Percentiles rank a stretch among this genome's conserved stretches.
Conservation (phyloP, 2,888 invertebrate genomes). For the Plebejus anna region DNA sequence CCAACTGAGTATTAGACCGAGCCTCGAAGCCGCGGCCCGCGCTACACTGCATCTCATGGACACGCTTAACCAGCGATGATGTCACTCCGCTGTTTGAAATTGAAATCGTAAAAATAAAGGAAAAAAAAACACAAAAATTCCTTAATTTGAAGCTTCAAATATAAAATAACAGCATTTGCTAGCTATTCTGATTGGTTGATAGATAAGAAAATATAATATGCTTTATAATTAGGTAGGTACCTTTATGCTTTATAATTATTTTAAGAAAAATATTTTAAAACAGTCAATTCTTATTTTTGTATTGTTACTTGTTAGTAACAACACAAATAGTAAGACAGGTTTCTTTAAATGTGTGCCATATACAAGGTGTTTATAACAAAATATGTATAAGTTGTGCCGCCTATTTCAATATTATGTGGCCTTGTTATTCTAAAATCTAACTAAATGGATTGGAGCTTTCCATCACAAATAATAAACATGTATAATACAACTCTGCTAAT, state of each 20-base stretch:
- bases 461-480: background rate
- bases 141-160: background rate
- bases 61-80: conserved; percentile 43
- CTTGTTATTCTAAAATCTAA: background rate
- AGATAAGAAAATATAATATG: too few relatives aligned
- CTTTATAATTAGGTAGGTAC: too few relatives aligned
- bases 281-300: background rate
- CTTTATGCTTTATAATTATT: too few relatives aligned
- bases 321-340: background rate
- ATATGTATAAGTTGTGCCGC: background rate
- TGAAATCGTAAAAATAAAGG: conserved; percentile 15
- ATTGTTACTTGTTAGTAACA: too few relatives aligned
- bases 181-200: background rate
- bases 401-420: too few relatives aligned
- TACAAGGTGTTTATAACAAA: too few relatives aligned
- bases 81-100: conserved; percentile 37
- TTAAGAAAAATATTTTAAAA: background rate
- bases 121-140: background rate
- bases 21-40: conserved; percentile 29
- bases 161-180: background rate
- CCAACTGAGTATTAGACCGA: conserved; percentile 47
- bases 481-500: too few relatives aligned
- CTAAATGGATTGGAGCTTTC: background rate
- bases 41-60: conserved; percentile 40
- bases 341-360: background rate